Conservation (phyloP, 2,888 invertebrate species). For the Lasius fuliginosus region DNA sequence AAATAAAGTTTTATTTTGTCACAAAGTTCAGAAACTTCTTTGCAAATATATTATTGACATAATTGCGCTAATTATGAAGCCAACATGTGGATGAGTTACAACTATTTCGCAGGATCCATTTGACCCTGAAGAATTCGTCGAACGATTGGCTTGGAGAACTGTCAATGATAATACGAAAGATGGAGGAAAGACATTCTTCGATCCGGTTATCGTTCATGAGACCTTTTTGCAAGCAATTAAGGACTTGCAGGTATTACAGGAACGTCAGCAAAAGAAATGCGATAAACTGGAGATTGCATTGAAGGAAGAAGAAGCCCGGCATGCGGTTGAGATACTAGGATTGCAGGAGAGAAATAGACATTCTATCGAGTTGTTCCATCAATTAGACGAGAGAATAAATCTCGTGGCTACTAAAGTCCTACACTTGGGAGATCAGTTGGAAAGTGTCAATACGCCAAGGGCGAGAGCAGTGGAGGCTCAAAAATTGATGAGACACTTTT, state of each 20-base stretch:
- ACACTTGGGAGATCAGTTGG: constrained; percentile 99
- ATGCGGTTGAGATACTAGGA: constrained; percentile 93
- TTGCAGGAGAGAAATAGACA: constrained; percentile 95
- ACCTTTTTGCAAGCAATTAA: constrained; percentile 98
- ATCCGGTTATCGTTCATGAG: constrained; percentile 95
- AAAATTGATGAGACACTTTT: constrained; percentile 95
- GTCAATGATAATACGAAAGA: constrained; percentile 91
- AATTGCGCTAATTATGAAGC: background rate
- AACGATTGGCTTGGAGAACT: constrained; percentile 97
- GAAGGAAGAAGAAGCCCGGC: constrained; percentile 94
- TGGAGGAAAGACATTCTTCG: constrained; percentile 91
- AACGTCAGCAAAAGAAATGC: constrained; percentile 95
- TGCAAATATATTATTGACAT: background rate
- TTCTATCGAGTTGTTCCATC: constrained; percentile 95
- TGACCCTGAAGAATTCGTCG: constrained; percentile 98
- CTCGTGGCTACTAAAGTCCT: constrained; percentile 99
- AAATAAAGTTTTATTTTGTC: background rate
- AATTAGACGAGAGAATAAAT: constrained; percentile 97
- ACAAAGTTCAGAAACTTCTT: background rate
- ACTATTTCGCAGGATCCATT: constrained; percentile 93
- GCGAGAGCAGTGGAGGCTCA: constrained; percentile 98
- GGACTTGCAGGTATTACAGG: constrained; percentile 92
- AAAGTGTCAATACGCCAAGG: constrained; percentile 97
- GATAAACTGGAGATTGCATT: constrained; percentile 93
- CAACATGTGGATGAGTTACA: background rate